Base-by-base conservation (phyloP, 2,888 invertebrate species). In the Erebia epiphron region DNA sequence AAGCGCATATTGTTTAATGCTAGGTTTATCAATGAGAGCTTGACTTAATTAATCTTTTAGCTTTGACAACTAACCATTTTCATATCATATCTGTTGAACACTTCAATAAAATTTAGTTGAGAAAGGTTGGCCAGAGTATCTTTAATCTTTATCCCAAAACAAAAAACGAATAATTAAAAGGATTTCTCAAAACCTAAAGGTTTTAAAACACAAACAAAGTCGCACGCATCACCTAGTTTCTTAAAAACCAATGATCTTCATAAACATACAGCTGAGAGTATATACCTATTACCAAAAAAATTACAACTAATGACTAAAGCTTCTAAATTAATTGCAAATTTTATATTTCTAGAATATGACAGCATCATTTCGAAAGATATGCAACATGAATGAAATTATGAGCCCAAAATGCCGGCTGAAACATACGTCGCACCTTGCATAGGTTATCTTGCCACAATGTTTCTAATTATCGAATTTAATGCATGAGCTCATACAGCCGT, bases 321-420 rank as follows among this genome's bases (percentile, higher is more conserved):
- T 10, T 18, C 16, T 16, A 10, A 54, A 10, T 11, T 16, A 18
- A 18, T 18, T 54, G 54, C 8, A 54, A 54, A 18, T 18, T 52
- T 16, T 18, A 16, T 16, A 10, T 10, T 10, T 54, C 10, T 11
- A 54, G 16, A 10, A 16, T 0, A 18, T 11, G 26, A 13, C 5
- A 26, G 26, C 16, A 35, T 10, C 3, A 60, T 43, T 41, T 60
- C 0, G 16, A 43, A 43, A 10, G 35, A 16, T 14, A 60, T 41
- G 16, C 41, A 11, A 43, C n/a, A 43, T 10, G 16, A 41, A 60
- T 10, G 60, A 60, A 60, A 60, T 41, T 10, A 11, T 41, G n/a
- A 60, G 60, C 16, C 41, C 16, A 41, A 60, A 41, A 21, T 49
- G 62, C 62, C 62, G 62, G 62, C 62, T 21, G 16, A 13, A 2